Base-by-base conservation (phyloP, 2,113 vertebrate species). In the Odontesthes bonariensis region DNA sequence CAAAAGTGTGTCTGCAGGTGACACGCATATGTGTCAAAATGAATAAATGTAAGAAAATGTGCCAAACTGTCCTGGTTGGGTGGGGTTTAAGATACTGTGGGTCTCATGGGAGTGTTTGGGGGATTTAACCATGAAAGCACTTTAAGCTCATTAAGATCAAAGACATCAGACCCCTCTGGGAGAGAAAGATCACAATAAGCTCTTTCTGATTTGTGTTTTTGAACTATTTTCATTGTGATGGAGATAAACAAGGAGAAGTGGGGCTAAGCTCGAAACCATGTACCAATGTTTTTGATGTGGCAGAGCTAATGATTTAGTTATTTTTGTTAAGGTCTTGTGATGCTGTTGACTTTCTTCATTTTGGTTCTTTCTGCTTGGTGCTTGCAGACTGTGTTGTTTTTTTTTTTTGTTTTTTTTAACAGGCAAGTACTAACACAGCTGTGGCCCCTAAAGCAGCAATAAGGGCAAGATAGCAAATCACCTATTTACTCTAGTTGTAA, bases 121-220 rank as follows among this genome's bases (percentile, higher is more conserved):
- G 19, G 12, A 63, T 66, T 77, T 69, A 77, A 82, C 27, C 38
- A 63, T 42, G 11, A 80, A 82, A 83, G 60, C 65, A 68, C 22
- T 59, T 65, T 60, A 65, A 63, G 47, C 77, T 72, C 55, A 52
- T 77, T 82, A 56, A 66, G 72, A 77, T 85, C 75, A 75, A 56
- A 86, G 44, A 57, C 71, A 33, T 63, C 5, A 64, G 14, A 59
- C 3, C 19, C 70, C 63, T 72, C 52, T 42, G 69, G 67, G 76
- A 56, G 33, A 14, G 56, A 63, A 62, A 27, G 2, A 57, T 62
- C 55, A 55, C 69, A 76, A 42, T 59, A 3, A 59, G 47, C 67
- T 56, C 42, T 76, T 60, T 58, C 27, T 66, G 44, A 22, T 52
- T 56, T 74, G 40, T 64, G 23, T 64, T 52, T 69, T 57, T 67